Percentiles rank a stretch among this genome's conserved stretches.
phyloP scores from a whole-genome alignment of 2,797 vertebrate genomes.

The Micromesistius poutassou region DNA sequence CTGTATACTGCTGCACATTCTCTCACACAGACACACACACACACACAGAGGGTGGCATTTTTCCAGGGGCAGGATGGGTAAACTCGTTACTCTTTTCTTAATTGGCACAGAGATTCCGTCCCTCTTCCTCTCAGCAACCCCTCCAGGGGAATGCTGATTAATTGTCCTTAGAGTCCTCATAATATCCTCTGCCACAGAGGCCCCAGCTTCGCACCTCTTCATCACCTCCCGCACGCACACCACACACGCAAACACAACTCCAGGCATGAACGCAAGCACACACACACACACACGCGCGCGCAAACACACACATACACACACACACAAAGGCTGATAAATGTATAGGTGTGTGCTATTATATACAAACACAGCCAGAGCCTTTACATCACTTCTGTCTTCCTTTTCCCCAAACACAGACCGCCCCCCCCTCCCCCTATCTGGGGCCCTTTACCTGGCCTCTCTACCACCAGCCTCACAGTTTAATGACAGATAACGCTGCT shows the following conservation, averaged over 20 bases:
- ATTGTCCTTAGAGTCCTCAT: slow-evolving; percentile 57
- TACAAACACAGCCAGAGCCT: slow-evolving; percentile 22
- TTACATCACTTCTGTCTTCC: not conserved
- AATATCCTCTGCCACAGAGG: slow-evolving; percentile 28
- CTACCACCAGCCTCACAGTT: slow-evolving; percentile 26
- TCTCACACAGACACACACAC: slow-evolving; percentile 13
- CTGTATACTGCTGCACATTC: not conserved
- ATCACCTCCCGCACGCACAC: slow-evolving; percentile 9
- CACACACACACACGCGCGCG: slow-evolving; percentile 26
- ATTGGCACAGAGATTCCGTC: slow-evolving; percentile 70
- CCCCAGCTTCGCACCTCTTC: slow-evolving; percentile 1
- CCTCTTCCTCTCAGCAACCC: slow-evolving; percentile 63
- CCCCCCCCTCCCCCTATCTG: slow-evolving; percentile 6
- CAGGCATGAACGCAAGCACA: slow-evolving; percentile 30
- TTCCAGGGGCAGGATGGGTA: slow-evolving; percentile 58
- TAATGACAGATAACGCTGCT: slow-evolving; percentile 6
- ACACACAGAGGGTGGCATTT: slow-evolving; percentile 49
- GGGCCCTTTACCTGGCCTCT: not conserved
- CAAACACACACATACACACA: slow-evolving; percentile 20
- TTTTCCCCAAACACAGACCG: not conserved
- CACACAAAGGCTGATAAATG: not conserved
- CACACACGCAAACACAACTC: slow-evolving; percentile 24
- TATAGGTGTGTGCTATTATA: not conserved
- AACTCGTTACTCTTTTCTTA: slow-evolving; percentile 73
- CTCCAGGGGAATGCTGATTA: slow-evolving; percentile 69